Conservation (phyloP, 1,140 invertebrate species). For the Penaeus indicus region DNA sequence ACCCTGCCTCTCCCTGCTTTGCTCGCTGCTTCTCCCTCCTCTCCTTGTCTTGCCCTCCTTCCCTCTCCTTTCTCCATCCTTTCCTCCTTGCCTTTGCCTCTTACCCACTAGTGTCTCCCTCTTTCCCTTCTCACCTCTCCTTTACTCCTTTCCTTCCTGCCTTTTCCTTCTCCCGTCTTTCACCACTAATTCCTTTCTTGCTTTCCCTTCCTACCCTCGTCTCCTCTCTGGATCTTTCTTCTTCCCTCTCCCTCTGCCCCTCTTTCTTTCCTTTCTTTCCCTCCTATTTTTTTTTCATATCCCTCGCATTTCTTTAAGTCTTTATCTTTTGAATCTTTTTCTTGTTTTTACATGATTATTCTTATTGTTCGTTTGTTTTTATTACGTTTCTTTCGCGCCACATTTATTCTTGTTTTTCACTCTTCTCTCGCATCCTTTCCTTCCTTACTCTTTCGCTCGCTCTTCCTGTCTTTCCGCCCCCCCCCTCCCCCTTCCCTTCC, state of each 20-base stretch:
- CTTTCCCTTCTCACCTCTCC: neutral
- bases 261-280: neutral
- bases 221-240: slow-evolving; percentile 3
- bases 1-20: neutral
- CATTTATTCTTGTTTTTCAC: too few relatives aligned
- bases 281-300: neutral
- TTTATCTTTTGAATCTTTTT: neutral
- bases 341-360: too few relatives aligned
- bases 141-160: neutral
- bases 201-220: slow-evolving; percentile 3
- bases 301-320: neutral
- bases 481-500: neutral
- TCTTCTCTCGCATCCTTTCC: too few relatives aligned
- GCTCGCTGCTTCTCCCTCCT: neutral
- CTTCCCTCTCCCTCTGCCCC: neutral
- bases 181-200: neutral
- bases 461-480: neutral
- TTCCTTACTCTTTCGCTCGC: too few relatives aligned
- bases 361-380: too few relatives aligned
- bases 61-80: neutral
- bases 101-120: neutral
- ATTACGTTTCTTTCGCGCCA: too few relatives aligned
- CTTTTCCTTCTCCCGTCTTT: neutral
- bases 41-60: neutral
- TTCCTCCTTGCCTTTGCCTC: neutral